Evolutionary conservation across 2,113 vertebrate genomes (phyloP).

Genomic region (Sylvietta virens): DNA sequence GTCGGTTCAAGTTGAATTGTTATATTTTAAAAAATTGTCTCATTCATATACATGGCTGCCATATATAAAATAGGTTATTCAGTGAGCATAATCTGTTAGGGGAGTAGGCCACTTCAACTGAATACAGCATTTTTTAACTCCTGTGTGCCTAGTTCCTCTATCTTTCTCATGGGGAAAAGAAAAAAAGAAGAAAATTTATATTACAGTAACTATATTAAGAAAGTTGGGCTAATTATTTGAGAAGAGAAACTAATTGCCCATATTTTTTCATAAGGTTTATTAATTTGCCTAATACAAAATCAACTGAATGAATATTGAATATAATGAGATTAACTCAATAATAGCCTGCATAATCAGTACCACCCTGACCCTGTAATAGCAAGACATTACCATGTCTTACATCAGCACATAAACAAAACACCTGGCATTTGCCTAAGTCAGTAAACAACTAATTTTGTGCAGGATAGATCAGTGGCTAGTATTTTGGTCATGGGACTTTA

Average conservation of each 20-base stretch:
- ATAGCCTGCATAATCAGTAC: not conserved
- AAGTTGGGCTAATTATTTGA: not conserved
- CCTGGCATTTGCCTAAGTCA: not conserved
- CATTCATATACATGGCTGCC: rapidly evolving
- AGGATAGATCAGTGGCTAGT: not conserved
- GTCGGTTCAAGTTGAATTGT: not conserved
- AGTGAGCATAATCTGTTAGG: not conserved
- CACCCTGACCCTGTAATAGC: not conserved
- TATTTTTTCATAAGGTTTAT: not conserved
- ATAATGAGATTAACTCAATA: not conserved
- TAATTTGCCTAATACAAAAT: not conserved
- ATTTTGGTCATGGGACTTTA: not conserved
- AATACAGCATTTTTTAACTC: not conserved
- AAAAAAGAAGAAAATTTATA: not conserved
- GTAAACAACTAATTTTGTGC: not conserved
- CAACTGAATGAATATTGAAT: not conserved
- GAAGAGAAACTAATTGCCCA: not conserved
- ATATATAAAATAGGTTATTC: not conserved
- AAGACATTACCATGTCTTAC: not conserved
- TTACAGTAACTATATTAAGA: not conserved
- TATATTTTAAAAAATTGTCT: not conserved
- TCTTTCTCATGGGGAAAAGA: not conserved
- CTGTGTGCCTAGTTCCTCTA: not conserved
- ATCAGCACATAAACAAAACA: not conserved
- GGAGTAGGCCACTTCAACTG: not conserved